These are phyloP conservation scores for Scaptomyza hsui DNA, from an alignment of 1,140 invertebrate genomes.

Conservation along the genomic window DNA sequence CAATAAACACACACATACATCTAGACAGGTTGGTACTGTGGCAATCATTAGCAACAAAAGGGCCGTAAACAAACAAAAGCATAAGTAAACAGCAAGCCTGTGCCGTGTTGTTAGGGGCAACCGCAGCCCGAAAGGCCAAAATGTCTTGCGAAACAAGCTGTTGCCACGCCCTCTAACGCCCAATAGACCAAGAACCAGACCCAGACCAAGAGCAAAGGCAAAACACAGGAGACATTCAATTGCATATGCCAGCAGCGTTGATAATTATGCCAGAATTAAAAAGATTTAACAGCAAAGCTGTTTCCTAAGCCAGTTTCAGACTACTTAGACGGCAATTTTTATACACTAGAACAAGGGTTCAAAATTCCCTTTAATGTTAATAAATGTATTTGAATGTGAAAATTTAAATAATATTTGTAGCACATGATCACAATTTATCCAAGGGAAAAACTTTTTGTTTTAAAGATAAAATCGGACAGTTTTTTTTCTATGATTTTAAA, in stretches of 20 bases:
- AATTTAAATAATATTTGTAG: too few species aligned
- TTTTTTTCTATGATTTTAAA: too few species aligned
- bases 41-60: constrained; percentile 72
- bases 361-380: too few species aligned
- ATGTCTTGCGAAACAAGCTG: constrained; percentile 47
- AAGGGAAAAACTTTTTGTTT: too few species aligned
- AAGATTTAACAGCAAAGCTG: constrained; percentile 48
- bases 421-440: too few species aligned
- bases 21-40: constrained; percentile 14
- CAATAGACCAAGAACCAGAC: not conserved
- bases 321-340: not conserved
- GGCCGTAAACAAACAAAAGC: constrained; percentile 41
- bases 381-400: too few species aligned
- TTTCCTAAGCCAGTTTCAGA: not conserved
- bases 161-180: constrained; percentile 17
- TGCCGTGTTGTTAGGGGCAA: constrained; percentile 34
- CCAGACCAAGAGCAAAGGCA: not conserved
- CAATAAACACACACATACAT: constrained; percentile 19
- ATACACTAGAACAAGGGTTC: not conserved
- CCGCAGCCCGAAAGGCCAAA: constrained; percentile 48
- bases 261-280: constrained; percentile 67
- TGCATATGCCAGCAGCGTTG: constrained; percentile 64
- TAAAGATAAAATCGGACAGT: too few species aligned
- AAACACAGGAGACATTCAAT: constrained; percentile 49
- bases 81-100: constrained; percentile 44